A percentile compares a stretch with the other conserved stretches of the same genome.
These are phyloP conservation scores for Phocides pigmalion DNA, from an alignment of 1,140 invertebrate genomes.

Conservation along the genomic window DNA sequence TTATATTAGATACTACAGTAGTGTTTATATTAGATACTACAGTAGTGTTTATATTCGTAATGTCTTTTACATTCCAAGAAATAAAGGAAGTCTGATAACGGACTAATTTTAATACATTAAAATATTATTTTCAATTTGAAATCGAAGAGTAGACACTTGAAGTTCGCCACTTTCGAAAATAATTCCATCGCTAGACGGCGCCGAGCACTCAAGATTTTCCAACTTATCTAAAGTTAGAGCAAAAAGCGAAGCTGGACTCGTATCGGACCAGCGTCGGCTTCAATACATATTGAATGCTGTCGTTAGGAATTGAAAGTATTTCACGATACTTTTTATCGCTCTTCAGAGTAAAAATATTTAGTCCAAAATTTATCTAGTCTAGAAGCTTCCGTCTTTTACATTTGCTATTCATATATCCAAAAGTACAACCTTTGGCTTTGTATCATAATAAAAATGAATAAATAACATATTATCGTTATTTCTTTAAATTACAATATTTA, in stretches of 20 bases:
- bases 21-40: no score
- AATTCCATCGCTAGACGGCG: background rate
- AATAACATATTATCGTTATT: no score
- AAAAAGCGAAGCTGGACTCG: constrained; percentile 15
- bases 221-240: constrained; percentile 25
- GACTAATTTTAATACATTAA: background rate
- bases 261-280: constrained; percentile 8
- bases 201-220: constrained; percentile 1
- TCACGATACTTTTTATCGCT: background rate
- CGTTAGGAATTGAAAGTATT: constrained; percentile 9
- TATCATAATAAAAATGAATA: no score
- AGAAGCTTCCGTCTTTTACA: background rate
- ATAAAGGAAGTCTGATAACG: no score
- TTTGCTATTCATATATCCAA: no score
- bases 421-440: no score
- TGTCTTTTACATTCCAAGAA: no score
- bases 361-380: background rate
- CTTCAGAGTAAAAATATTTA: background rate
- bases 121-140: background rate
- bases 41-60: background rate
- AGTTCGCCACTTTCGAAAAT: constrained; percentile 1
- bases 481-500: no score
- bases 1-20: no score
- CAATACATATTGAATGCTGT: constrained; percentile 27
- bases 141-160: background rate